Base-by-base conservation (phyloP, 2,888 invertebrate species). In the Julus scandinavius region DNA sequence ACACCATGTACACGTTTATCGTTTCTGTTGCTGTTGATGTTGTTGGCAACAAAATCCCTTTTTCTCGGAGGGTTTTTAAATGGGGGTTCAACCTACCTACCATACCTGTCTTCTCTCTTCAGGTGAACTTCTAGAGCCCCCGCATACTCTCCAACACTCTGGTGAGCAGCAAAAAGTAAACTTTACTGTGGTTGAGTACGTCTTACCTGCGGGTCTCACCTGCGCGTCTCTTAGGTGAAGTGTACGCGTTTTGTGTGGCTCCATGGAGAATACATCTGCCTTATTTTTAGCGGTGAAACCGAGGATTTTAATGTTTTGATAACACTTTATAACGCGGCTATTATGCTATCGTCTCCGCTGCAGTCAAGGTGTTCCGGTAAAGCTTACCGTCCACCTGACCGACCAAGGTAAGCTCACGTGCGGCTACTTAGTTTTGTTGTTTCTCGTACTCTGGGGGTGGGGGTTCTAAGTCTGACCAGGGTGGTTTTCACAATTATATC, bases 401-500 rank as follows among this genome's bases (percentile, higher is more conserved):
- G 80, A 38, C 38, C 80, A 9, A 80, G 80, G 80, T 80, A 80
- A 80, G 80, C 80, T 80, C 80, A 80, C 80, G 80, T 80, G 80
- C 80, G 29, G 38, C 38, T 38, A 4, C 3, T 6, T n/a, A n/a
- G 5, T 63, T 45, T 1, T 7, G 11, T 63, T 72, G 72, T n/a
- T 20, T 15, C n/a, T 20, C 20, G n/a, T 63, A 29, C 63, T 20
- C 17, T 17, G n/a, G 63, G 63, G 29, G 29, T 29, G 45, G 45
- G 72, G 6, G 29, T n/a, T 15, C 58, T 58, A 17, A 2, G 58
- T 17, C 58, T 72, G 72, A 72, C 72, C 20, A 9, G 29, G 29
- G 29, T 11, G 1, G 17, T 17, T 54, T 29, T 29, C 50, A 15
- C 1, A 54, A 15, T 54, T 54, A 13, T 9, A 20, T 6, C 9